A percentile compares a stretch with the other conserved stretches of the same genome.
Evolutionary conservation across 2,797 vertebrate species (phyloP).

Genomic region (Tiaroga cobitis): DNA sequence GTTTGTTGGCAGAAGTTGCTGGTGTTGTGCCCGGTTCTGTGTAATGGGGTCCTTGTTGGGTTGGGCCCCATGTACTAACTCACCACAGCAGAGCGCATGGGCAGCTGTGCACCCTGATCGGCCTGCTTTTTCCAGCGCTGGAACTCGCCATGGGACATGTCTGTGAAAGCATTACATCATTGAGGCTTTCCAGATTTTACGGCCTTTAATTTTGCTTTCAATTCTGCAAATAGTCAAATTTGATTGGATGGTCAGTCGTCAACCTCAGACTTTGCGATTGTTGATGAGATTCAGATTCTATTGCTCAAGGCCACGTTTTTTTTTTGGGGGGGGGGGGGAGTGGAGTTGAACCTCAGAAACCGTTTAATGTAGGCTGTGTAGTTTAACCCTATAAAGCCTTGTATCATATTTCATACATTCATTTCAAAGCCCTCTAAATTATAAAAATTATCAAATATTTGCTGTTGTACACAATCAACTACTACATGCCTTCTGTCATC

Average conservation of each 20-base stretch:
- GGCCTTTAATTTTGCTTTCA: conserved; percentile 39
- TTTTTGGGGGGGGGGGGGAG: neutral
- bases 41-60: conserved; percentile 65
- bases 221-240: conserved; percentile 24
- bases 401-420: neutral
- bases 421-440: neutral
- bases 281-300: conserved; percentile 35
- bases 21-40: conserved; percentile 62
- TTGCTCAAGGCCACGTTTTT: neutral
- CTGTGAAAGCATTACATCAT: conserved; percentile 71
- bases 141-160: conserved; percentile 63
- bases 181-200: conserved; percentile 59
- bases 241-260: neutral
- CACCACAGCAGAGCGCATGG: conserved; percentile 50
- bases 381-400: neutral
- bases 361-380: neutral
- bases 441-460: neutral
- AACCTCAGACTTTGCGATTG: neutral
- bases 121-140: conserved; percentile 66
- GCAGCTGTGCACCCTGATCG: conserved; percentile 54
- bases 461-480: neutral
- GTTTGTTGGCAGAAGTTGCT: conserved; percentile 55
- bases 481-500: neutral
- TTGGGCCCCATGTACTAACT: conserved; percentile 56
- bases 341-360: neutral